Conservation (phyloP, 2,888 invertebrate species). For the Cabera pusaria region DNA sequence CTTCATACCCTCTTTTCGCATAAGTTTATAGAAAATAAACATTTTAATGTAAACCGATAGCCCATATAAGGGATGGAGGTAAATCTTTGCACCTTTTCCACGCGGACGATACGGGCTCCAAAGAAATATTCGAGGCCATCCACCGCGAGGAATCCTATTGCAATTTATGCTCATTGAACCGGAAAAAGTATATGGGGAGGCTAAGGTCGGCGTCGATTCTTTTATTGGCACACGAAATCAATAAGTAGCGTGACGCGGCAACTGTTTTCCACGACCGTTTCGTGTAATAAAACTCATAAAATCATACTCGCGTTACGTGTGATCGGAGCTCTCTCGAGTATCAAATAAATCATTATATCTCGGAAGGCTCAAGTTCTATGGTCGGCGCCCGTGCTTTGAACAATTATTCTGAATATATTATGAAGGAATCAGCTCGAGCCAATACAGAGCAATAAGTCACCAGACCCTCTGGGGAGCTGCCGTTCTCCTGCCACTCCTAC, state of each 20-base stretch:
- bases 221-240: conserved; percentile 76
- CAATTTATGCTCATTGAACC: conserved; percentile 80
- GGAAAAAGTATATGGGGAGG: conserved; percentile 77
- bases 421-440: conserved; percentile 54
- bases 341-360: conserved; percentile 48
- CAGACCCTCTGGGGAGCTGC: conserved; percentile 60
- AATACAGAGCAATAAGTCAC: conserved; percentile 71
- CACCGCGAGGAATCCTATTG: conserved; percentile 76
- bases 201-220: conserved; percentile 72
- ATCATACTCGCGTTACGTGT: conserved; percentile 41
- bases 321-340: conserved; percentile 29
- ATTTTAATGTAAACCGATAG: conserved; percentile 65
- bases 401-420: conserved; percentile 78
- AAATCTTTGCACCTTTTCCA: conserved; percentile 71
- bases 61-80: conserved; percentile 57
- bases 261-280: conserved; percentile 45
- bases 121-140: conserved; percentile 70
- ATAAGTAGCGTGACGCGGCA: conserved; percentile 68
- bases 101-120: conserved; percentile 54
- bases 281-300: conserved; percentile 49
- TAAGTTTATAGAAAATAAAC: conserved; percentile 59
- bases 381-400: conserved; percentile 48
- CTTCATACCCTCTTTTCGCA: conserved; percentile 41
- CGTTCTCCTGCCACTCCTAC: conserved; percentile 55
- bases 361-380: conserved; percentile 59